Evolutionary conservation across 2,113 vertebrate species (phyloP).

Genomic region (Phaethornis superciliosus): DNA sequence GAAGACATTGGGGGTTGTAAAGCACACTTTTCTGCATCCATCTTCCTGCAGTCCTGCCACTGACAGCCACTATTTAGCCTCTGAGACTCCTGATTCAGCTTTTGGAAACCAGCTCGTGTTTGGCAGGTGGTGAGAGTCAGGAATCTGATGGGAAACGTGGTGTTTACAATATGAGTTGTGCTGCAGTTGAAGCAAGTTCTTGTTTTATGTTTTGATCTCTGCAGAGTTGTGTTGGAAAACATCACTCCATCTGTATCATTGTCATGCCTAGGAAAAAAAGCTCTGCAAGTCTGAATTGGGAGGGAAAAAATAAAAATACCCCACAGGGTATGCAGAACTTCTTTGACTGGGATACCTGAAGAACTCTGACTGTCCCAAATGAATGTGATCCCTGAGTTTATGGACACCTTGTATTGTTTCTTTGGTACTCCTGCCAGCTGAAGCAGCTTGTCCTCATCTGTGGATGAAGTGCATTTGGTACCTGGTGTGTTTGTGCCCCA

Average conservation of each 20-base stretch:
- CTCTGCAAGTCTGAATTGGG: background rate
- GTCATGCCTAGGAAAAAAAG: background rate
- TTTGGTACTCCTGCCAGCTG: background rate
- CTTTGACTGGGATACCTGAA: background rate
- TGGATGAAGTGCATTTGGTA: background rate
- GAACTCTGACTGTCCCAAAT: background rate
- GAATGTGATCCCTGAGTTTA: background rate
- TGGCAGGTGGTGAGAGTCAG: constrained; percentile 9
- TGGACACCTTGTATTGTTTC: background rate
- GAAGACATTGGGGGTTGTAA: background rate
- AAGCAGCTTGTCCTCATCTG: background rate
- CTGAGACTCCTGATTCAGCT: constrained; percentile 1
- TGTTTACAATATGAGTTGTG: background rate
- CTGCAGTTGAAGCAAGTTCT: background rate
- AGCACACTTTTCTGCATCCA: background rate
- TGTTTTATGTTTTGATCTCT: constrained; percentile 3
- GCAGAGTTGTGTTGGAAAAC: background rate
- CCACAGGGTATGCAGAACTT: background rate
- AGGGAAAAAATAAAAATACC: background rate
- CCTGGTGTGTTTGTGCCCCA: background rate
- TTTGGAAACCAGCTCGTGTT: background rate
- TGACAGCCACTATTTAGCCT: constrained; percentile 40
- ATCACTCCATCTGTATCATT: background rate
- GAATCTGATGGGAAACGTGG: background rate
- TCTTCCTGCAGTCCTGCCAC: constrained; percentile 8